Evolutionary conservation across 2,113 vertebrate genomes (phyloP).

Genomic region (Hoplias malabaricus): DNA sequence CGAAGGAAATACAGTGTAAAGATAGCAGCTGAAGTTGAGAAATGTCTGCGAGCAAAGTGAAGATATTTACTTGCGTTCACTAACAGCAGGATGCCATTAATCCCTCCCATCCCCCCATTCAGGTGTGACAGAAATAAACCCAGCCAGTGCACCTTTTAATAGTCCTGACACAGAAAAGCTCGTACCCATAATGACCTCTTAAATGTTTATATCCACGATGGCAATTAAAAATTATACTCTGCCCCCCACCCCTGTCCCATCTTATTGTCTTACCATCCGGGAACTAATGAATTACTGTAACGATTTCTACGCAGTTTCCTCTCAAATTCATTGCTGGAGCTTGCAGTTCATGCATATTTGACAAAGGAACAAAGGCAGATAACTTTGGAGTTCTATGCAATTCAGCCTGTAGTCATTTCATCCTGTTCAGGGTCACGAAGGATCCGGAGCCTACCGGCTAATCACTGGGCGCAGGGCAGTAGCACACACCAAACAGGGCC

Average conservation of each 20-base stretch:
- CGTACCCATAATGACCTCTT: slow-evolving; percentile 34
- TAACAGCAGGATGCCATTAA: slow-evolving; percentile 18
- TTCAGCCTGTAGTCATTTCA: too few relatives aligned
- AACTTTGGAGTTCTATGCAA: too few relatives aligned
- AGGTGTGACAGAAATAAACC: slow-evolving; percentile 41
- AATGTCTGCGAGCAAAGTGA: slow-evolving; percentile 16
- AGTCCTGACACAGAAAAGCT: slow-evolving; percentile 36
- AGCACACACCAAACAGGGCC: too few relatives aligned
- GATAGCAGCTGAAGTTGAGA: slow-evolving; percentile 11
- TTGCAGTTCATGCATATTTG: too few relatives aligned
- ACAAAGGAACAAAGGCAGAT: too few relatives aligned
- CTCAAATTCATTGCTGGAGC: not conserved
- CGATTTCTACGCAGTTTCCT: slow-evolving; percentile 29
- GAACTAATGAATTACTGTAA: slow-evolving; percentile 33
- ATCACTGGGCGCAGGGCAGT: too few relatives aligned
- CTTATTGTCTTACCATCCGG: not conserved
- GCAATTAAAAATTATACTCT: slow-evolving; percentile 42
- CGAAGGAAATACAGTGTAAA: slow-evolving; percentile 3
- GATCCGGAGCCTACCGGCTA: too few relatives aligned
- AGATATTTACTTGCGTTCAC: slow-evolving; percentile 32
- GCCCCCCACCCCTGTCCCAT: not conserved
- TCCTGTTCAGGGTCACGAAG: too few relatives aligned
- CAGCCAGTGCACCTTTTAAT: slow-evolving; percentile 42
- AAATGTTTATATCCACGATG: slow-evolving; percentile 48
- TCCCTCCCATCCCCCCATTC: slow-evolving; percentile 19